These are phyloP conservation scores for Neodiprion virginianus DNA, from an alignment of 1,140 invertebrate genomes.

Conservation along the genomic window DNA sequence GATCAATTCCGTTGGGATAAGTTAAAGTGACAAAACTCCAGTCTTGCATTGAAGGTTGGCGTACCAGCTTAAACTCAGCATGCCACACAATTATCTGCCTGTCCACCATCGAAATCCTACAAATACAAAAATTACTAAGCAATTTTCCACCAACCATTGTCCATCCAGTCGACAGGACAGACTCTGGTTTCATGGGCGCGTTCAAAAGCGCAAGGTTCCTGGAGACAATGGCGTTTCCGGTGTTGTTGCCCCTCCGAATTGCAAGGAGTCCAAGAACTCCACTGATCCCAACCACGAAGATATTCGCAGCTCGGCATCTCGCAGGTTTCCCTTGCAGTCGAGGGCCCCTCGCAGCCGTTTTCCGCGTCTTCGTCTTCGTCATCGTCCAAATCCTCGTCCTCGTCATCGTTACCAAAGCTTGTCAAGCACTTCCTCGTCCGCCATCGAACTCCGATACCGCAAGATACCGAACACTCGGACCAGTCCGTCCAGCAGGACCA, in stretches of 20 bases:
- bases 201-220: conserved; percentile 60
- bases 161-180: conserved; percentile 62
- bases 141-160: conserved; percentile 57
- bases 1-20: no score
- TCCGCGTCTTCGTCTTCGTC: conserved; percentile 61
- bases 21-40: no score
- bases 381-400: conserved; percentile 62
- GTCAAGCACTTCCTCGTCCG: conserved; percentile 67
- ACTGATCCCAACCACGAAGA: conserved; percentile 66
- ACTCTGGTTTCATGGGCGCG: conserved; percentile 66
- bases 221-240: conserved; percentile 68
- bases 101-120: no score
- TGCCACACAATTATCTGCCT: no score
- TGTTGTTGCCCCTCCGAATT: conserved; percentile 70
- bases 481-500: conserved; percentile 88
- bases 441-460: conserved; percentile 71
- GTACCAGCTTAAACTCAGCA: no score
- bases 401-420: conserved; percentile 53
- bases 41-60: no score
- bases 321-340: conserved; percentile 59
- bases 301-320: conserved; percentile 68
- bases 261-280: conserved; percentile 77
- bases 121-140: no score
- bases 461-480: conserved; percentile 78
- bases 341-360: conserved; percentile 61